Evolutionary conservation across 2,113 vertebrate species (phyloP).

Genomic region (Sylvia atricapilla): DNA sequence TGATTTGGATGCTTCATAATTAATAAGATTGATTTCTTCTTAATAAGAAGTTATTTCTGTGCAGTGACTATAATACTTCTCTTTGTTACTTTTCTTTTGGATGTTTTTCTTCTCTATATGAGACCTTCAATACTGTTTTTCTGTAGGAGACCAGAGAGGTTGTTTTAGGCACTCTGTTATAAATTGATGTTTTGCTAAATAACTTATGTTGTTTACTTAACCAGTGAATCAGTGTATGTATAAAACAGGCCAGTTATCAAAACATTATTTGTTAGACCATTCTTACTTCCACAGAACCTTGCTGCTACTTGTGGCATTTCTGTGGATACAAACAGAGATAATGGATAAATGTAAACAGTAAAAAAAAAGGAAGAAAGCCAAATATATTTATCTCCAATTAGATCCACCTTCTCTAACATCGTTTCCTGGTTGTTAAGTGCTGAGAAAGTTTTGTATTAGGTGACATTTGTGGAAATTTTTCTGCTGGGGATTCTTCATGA

Average conservation of each 20-base stretch:
- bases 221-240: not conserved
- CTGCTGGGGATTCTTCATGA: not conserved
- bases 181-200: constrained; percentile 31
- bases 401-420: not conserved
- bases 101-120: not conserved
- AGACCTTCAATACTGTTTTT: not conserved
- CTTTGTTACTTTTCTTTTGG: not conserved
- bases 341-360: not conserved
- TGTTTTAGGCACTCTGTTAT: constrained; percentile 24
- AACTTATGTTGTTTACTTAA: constrained; percentile 33
- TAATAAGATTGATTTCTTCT: not conserved
- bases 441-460: not conserved
- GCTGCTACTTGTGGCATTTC: not conserved
- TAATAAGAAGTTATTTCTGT: not conserved
- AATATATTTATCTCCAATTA: not conserved
- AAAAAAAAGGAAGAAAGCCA: not conserved
- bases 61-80: not conserved
- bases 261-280: not conserved
- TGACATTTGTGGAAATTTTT: not conserved
- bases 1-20: not conserved
- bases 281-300: not conserved
- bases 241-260: constrained; percentile 31
- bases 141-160: constrained; percentile 4
- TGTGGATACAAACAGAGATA: not conserved
- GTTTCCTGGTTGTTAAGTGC: not conserved